Evolutionary conservation across 2,113 vertebrate species (phyloP).

Genomic region (Athene cunicularia): DNA sequence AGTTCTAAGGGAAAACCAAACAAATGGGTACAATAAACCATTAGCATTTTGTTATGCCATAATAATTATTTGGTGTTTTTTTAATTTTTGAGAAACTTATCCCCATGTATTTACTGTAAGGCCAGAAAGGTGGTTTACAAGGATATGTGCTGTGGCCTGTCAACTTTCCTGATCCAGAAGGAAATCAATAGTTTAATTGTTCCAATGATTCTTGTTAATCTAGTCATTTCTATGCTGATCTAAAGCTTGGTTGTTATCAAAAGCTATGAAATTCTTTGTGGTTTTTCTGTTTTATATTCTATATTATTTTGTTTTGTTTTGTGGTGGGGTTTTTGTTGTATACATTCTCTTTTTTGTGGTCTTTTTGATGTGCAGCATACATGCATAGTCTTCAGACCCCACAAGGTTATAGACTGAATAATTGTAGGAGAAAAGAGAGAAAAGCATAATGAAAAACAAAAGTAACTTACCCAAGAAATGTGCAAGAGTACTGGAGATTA

Average conservation of each 20-base stretch:
- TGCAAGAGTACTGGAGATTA: not conserved
- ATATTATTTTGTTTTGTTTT: not conserved
- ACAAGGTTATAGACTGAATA: not conserved
- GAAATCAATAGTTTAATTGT: not conserved
- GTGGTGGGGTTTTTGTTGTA: rapidly evolving
- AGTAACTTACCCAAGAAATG: not conserved
- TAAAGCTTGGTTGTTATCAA: not conserved
- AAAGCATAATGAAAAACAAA: not conserved
- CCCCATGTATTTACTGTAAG: not conserved
- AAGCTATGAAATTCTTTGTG: not conserved
- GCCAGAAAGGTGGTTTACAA: not conserved
- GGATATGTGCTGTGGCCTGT: not conserved
- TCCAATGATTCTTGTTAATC: not conserved
- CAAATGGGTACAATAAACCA: not conserved
- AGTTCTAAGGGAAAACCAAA: not conserved
- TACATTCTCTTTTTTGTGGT: not conserved
- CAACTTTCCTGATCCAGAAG: not conserved
- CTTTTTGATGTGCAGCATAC: not conserved
- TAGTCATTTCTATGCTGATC: not conserved
- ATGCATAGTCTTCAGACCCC: not conserved
- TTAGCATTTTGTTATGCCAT: not conserved
- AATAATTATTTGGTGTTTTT: not conserved
- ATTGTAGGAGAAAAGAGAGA: not conserved
- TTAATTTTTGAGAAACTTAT: not conserved
- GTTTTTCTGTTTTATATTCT: not conserved